A percentile compares a stretch with the other conserved stretches of the same genome.
These are phyloP conservation scores for Syngnathus rostellatus DNA, from an alignment of 2,797 vertebrate genomes.

Conservation along the genomic window DNA sequence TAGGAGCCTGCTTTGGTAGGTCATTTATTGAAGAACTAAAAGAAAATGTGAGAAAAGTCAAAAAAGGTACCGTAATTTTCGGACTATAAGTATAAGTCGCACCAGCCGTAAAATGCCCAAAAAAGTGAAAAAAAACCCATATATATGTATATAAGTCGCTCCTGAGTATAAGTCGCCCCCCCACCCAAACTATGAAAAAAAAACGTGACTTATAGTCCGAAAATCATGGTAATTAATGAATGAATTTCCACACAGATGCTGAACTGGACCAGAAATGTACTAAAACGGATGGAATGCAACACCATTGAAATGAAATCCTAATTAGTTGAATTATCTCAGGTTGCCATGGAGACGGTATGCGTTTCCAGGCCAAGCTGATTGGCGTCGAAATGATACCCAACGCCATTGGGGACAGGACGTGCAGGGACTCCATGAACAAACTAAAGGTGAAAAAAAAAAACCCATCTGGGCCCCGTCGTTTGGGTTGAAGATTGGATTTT, in stretches of 20 bases:
- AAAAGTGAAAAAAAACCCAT: too few relatives aligned
- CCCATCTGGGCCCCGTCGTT: too few relatives aligned
- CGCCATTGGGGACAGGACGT: conserved; percentile 69
- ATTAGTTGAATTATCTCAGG: conserved; percentile 19
- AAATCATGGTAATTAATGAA: too few relatives aligned
- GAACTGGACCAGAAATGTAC: background rate
- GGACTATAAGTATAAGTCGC: too few relatives aligned
- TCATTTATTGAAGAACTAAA: background rate
- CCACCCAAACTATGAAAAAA: too few relatives aligned
- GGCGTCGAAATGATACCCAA: conserved; percentile 61
- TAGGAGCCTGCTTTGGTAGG: background rate
- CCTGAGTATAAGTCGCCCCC: too few relatives aligned
- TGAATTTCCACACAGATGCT: background rate
- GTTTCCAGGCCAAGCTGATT: conserved; percentile 74
- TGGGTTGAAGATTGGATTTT: background rate
- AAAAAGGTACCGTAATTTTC: background rate
- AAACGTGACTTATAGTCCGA: too few relatives aligned
- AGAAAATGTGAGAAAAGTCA: background rate
- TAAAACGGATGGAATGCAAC: background rate
- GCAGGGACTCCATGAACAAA: conserved; percentile 74
- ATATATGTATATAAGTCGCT: too few relatives aligned
- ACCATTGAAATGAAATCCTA: background rate
- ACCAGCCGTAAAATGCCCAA: too few relatives aligned
- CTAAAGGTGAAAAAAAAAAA: conserved; percentile 58
- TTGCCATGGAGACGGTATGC: conserved; percentile 68